A percentile compares a stretch with the other conserved stretches of the same genome.
phyloP scores from a whole-genome alignment of 2,113 vertebrate species.

The Brachyhypopomus gauderio region DNA sequence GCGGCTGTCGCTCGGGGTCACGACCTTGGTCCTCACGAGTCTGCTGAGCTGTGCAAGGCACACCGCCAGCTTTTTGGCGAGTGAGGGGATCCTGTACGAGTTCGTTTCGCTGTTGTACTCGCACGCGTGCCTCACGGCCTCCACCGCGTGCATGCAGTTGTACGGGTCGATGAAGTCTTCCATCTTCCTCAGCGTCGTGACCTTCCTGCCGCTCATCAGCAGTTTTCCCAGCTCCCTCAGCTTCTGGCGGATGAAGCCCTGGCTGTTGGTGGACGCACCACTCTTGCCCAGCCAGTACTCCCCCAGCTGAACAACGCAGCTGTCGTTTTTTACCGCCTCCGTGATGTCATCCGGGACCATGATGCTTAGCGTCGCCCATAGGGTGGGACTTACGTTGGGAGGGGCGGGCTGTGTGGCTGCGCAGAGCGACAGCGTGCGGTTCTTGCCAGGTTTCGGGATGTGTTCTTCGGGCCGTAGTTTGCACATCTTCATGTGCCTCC shows the following conservation, averaged over 20 bases:
- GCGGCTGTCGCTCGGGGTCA: slow-evolving; percentile 29
- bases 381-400: slow-evolving; percentile 14
- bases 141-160: slow-evolving; percentile 45
- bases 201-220: slow-evolving; percentile 36
- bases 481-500: slow-evolving; percentile 48
- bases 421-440: slow-evolving; percentile 21
- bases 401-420: slow-evolving; percentile 34
- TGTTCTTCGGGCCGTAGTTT: slow-evolving; percentile 40
- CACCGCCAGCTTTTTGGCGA: slow-evolving; percentile 41
- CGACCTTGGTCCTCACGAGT: slow-evolving; percentile 33
- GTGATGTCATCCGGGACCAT: slow-evolving; percentile 50
- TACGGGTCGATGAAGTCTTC: slow-evolving; percentile 48
- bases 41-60: slow-evolving; percentile 42
- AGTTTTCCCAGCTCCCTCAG: slow-evolving; percentile 48
- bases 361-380: slow-evolving; percentile 43
- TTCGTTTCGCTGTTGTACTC: slow-evolving; percentile 45
- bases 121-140: slow-evolving; percentile 36
- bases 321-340: slow-evolving; percentile 36
- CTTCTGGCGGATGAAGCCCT: slow-evolving; percentile 45
- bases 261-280: slow-evolving; percentile 12
- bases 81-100: slow-evolving; percentile 45
- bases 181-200: slow-evolving; percentile 32
- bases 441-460: slow-evolving; percentile 43
- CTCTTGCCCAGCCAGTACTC: slow-evolving; percentile 49
- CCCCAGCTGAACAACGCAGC: slow-evolving; percentile 47